A percentile compares a stretch with the other conserved stretches of the same genome.
Conservation (phyloP, 2,797 vertebrate species). For the Notolepis coatsorum region DNA sequence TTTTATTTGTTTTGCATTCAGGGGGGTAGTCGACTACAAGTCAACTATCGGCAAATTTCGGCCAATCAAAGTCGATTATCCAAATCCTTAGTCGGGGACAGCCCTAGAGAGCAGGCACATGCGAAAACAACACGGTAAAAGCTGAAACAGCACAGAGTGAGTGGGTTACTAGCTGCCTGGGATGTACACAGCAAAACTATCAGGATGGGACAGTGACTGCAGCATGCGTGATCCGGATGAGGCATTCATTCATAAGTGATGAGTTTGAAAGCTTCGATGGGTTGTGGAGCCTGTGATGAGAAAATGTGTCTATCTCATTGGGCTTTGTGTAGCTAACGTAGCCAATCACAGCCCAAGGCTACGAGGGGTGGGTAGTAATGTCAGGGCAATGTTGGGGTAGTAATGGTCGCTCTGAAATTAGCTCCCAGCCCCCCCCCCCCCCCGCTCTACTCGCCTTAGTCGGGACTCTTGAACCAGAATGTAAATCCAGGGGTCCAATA, state of each 20-base stretch:
- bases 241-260: constrained; percentile 16
- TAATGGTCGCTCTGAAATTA: not conserved
- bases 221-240: constrained; percentile 11
- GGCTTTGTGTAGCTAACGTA: not conserved
- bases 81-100: constrained; percentile 30
- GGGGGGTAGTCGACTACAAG: no score
- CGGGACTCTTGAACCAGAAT: constrained; percentile 81
- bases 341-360: constrained; percentile 14
- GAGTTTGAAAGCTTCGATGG: constrained; percentile 21
- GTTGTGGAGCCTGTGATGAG: constrained; percentile 4
- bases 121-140: not conserved
- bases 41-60: no score
- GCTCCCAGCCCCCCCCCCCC: no score
- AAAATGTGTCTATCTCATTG: not conserved
- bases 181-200: constrained; percentile 2
- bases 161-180: not conserved
- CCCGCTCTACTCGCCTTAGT: constrained; percentile 81
- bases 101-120: constrained; percentile 18
- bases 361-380: constrained; percentile 17
- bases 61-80: no score
- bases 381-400: not conserved
- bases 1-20: no score
- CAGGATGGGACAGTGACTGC: not conserved
- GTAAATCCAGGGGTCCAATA: constrained; percentile 96
- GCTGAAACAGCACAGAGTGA: not conserved